A percentile compares a stretch with the other conserved stretches of the same genome.
phyloP scores from a whole-genome alignment of 2,797 vertebrate species.

The Tamandua tetradactyla region DNA sequence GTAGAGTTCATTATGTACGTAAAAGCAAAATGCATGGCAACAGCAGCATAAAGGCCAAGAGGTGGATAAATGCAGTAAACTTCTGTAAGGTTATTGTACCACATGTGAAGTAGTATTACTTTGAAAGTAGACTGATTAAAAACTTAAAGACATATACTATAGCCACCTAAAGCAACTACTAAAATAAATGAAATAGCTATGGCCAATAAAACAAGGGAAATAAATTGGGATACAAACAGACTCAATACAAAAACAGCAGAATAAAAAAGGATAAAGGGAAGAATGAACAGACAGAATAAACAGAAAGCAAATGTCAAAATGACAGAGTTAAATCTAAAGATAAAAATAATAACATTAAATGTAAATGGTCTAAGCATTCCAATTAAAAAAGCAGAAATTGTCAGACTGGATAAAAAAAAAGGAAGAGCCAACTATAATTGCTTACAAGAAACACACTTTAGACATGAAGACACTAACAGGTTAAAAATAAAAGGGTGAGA shows the following conservation, averaged over 20 bases:
- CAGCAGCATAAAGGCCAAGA: neutral
- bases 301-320: neutral
- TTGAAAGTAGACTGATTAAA: neutral
- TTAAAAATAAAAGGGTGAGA: neutral
- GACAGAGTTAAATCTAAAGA: neutral
- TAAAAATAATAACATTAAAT: neutral
- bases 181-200: neutral
- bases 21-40: neutral
- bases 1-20: neutral
- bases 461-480: neutral
- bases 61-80: neutral
- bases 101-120: neutral
- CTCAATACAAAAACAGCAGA: neutral
- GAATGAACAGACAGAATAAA: neutral
- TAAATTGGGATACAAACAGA: neutral
- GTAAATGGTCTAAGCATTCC: neutral
- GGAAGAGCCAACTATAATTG: neutral
- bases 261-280: neutral
- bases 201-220: neutral
- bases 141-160: neutral
- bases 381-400: neutral
- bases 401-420: neutral
- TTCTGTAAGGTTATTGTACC: neutral
- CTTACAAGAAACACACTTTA: neutral
- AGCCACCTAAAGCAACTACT: neutral